Base-by-base conservation (phyloP, 2,113 vertebrate species). In the Phylloscopus trochilus region DNA sequence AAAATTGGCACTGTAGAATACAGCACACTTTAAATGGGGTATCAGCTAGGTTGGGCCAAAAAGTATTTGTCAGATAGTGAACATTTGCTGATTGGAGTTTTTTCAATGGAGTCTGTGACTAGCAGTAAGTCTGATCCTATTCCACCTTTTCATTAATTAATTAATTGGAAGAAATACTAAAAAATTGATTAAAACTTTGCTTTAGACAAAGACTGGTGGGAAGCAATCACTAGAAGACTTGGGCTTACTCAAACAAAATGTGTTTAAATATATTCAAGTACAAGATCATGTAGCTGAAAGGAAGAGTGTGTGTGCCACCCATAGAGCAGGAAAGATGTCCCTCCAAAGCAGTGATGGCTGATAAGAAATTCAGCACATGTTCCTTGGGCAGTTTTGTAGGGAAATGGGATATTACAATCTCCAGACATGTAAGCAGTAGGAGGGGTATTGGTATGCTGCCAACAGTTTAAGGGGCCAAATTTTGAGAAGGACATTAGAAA, bases 401-500 rank as follows among this genome's bases (percentile, higher is more conserved):
- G 78, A 70, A 84, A 94, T 27, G 30, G 37, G 24, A 37, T 82
- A 28, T 83, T 76, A 58, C 49, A 72, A 46, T 49, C 62, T 75
- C 73, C 46, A 37, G 64, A 83, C 33, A 70, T 83, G 49, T 44
- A 94, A 64, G 56, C 43, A 72, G 39, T 16, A 62, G 30, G 44
- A 87, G 17, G 33, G 23, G 15, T 63, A 63, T 44, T 94, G 67
- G 37, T 47, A 69, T 49, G 28, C 67, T 83, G 49, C 70, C 44
- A 59, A 23, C 6, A 49, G 37, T 60, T 94, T 52, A 73, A 84
- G 67, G 73, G 72, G 75, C 26, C 63, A 87, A 83, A 83, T 88
- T 85, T 91, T 93, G 52, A 91, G 64, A 77, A 81, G 64, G 58
- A 78, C 69, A 26, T 91, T 55, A 63, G 44, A 64, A 96, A 96